Evolutionary conservation across 2,797 vertebrate species (phyloP).

Genomic region (Gallinago nigripennis): DNA sequence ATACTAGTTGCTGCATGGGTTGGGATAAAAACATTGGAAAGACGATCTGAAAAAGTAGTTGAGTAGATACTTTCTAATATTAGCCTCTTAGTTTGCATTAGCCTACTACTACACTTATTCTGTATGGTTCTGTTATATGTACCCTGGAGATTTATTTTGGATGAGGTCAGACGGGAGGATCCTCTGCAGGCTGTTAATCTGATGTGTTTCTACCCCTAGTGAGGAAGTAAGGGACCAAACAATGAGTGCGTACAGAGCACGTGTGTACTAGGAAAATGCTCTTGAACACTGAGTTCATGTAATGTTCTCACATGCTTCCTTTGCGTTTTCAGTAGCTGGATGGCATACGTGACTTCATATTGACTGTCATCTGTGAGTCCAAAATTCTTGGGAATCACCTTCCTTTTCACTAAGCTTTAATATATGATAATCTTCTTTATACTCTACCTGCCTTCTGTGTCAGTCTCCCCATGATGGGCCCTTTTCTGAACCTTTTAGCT

Average conservation of each 20-base stretch:
- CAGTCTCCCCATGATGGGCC: background rate
- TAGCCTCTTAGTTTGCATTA: background rate
- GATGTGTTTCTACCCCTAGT: background rate
- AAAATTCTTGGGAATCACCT: background rate
- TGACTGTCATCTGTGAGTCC: background rate
- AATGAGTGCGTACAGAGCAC: background rate
- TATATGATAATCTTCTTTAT: background rate
- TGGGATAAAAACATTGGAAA: background rate
- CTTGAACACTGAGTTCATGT: background rate
- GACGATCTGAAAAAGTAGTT: background rate
- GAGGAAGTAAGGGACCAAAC: background rate
- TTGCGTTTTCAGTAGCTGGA: background rate
- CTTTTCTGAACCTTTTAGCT: background rate
- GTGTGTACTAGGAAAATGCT: background rate
- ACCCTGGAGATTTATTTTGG: background rate
- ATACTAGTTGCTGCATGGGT: background rate
- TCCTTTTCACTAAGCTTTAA: background rate
- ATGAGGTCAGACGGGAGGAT: background rate
- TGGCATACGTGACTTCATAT: background rate
- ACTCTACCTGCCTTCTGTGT: background rate
- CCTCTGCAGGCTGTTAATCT: background rate
- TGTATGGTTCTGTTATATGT: background rate
- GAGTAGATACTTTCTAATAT: background rate
- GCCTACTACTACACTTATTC: background rate
- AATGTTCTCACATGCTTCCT: background rate